These are phyloP conservation scores for Acipenser oxyrinchus DNA, from an alignment of 2,797 vertebrate species.

Conservation along the genomic window DNA sequence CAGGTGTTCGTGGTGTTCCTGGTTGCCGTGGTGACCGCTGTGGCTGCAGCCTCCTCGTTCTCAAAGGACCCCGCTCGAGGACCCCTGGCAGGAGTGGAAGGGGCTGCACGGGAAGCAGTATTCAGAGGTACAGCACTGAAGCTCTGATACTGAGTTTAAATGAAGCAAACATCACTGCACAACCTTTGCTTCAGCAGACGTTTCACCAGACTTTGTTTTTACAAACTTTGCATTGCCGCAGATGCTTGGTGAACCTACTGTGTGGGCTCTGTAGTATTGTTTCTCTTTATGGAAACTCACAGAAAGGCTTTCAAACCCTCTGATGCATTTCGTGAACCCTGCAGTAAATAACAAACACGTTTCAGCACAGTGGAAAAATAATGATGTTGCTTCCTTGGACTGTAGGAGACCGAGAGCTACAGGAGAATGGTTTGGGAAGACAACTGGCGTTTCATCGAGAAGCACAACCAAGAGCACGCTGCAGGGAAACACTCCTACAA, in stretches of 20 bases:
- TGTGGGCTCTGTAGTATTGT: too few relatives aligned
- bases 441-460: slow-evolving; percentile 55
- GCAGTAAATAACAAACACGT: background rate
- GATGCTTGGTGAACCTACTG: too few relatives aligned
- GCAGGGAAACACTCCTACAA: slow-evolving; percentile 54
- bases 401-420: slow-evolving; percentile 50
- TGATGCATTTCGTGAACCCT: background rate
- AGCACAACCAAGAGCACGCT: slow-evolving; percentile 57
- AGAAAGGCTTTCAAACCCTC: background rate
- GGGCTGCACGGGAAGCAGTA: slow-evolving; percentile 27
- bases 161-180: too few relatives aligned
- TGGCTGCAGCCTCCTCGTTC: background rate
- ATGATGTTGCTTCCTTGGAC: background rate
- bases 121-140: too few relatives aligned
- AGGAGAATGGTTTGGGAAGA: slow-evolving; percentile 65
- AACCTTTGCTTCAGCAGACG: too few relatives aligned
- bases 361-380: background rate
- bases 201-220: too few relatives aligned
- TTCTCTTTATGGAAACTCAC: too few relatives aligned
- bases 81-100: slow-evolving; percentile 55
- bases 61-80: slow-evolving; percentile 39
- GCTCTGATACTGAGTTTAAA: too few relatives aligned
- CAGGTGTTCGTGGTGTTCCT: background rate
- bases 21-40: background rate
- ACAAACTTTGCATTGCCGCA: background rate